These are phyloP conservation scores for Lasioglossum zephyrum DNA, from an alignment of 2,888 invertebrate genomes.

Conservation along the genomic window DNA sequence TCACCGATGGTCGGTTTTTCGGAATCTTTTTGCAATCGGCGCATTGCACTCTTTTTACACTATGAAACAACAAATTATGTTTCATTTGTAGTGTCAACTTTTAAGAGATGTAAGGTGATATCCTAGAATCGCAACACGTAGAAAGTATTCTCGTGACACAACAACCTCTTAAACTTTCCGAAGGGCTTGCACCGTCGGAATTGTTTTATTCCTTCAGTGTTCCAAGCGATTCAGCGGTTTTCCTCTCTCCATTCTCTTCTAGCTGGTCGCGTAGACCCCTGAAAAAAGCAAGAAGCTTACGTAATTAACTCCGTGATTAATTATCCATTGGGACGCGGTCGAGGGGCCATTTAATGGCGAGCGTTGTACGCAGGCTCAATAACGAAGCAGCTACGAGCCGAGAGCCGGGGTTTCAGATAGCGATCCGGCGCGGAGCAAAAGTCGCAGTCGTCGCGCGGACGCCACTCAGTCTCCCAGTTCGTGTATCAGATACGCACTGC, in stretches of 20 bases:
- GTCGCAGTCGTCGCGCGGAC: neutral
- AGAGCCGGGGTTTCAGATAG: neutral
- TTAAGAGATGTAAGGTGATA: neutral
- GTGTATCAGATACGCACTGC: constrained; percentile 1
- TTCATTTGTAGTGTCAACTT: no score
- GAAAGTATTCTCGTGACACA: neutral
- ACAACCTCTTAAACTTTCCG: neutral
- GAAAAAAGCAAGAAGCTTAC: neutral
- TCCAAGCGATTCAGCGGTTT: neutral
- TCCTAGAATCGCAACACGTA: neutral
- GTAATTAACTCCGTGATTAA: constrained; percentile 13
- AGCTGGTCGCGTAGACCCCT: neutral
- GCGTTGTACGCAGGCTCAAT: neutral
- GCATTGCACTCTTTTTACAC: no score
- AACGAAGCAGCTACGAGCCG: neutral
- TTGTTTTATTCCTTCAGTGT: neutral
- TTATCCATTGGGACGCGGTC: neutral
- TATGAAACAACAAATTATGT: no score
- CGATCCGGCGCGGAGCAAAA: neutral
- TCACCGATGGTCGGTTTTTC: neutral
- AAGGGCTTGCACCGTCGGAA: neutral
- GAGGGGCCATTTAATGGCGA: neutral
- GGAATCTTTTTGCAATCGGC: neutral
- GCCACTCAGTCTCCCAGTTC: constrained; percentile 12
- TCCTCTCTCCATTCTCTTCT: neutral